phyloP scores from a whole-genome alignment of 2,797 vertebrate species.

The Sternarchorhynchus goeldii region DNA sequence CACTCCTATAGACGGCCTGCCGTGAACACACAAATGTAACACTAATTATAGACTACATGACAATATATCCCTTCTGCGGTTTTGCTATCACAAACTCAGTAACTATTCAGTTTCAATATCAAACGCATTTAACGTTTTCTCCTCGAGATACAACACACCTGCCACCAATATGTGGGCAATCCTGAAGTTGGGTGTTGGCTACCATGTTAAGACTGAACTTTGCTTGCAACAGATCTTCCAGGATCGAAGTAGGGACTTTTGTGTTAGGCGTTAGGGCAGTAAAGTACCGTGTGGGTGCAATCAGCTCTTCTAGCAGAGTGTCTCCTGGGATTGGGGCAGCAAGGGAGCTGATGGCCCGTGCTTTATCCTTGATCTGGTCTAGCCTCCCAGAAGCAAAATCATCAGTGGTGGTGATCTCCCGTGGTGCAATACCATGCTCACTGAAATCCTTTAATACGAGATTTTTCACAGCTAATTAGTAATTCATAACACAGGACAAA shows the following conservation, averaged over 20 bases:
- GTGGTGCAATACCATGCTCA: conserved; percentile 94
- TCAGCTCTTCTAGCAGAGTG: conserved; percentile 85
- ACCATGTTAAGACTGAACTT: too few relatives aligned
- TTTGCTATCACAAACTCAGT: too few relatives aligned
- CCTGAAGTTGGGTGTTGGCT: too few relatives aligned
- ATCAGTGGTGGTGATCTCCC: conserved; percentile 84
- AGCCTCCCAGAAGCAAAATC: conserved; percentile 85
- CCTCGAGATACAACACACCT: too few relatives aligned
- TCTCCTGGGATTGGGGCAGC: conserved; percentile 87
- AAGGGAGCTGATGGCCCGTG: conserved; percentile 79
- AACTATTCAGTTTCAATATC: too few relatives aligned
- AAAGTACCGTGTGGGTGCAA: conserved; percentile 84
- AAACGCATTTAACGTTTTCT: too few relatives aligned
- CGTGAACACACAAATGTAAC: neutral
- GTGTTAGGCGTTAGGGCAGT: neutral
- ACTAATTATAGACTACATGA: neutral
- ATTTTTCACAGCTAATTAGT: too few relatives aligned
- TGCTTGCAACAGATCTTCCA: too few relatives aligned
- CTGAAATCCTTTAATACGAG: conserved; percentile 82
- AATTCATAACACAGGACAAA: neutral
- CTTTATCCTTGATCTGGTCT: conserved; percentile 82
- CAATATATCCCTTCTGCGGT: neutral
- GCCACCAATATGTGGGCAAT: too few relatives aligned
- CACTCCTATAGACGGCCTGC: conserved; percentile 87
- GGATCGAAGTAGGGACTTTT: neutral